phyloP scores from a whole-genome alignment of 2,797 vertebrate genomes.

The Hydrophis major region DNA sequence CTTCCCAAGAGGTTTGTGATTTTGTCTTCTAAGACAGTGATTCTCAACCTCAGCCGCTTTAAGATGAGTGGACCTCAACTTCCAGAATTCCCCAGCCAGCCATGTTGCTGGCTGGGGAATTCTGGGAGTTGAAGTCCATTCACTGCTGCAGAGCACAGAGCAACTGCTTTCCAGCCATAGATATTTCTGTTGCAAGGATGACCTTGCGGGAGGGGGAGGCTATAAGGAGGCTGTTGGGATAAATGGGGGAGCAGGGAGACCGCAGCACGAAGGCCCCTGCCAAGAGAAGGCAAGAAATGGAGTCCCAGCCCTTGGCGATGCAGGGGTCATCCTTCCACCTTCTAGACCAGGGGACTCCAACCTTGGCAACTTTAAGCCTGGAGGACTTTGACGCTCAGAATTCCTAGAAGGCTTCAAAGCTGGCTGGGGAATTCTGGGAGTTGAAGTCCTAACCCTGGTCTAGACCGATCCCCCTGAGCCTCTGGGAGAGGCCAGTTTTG shows the following conservation, averaged over 20 bases:
- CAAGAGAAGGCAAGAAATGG: not conserved
- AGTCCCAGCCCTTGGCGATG: not conserved
- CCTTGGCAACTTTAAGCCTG: no score
- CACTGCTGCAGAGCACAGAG: not conserved
- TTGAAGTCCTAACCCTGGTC: no score
- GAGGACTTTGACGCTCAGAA: no score
- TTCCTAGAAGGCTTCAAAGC: no score
- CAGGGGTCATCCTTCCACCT: not conserved
- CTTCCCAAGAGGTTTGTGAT: not conserved
- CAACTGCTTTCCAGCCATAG: not conserved
- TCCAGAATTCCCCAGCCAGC: not conserved
- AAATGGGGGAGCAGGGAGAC: not conserved
- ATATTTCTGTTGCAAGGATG: not conserved
- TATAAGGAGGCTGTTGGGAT: not conserved
- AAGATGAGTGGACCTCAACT: not conserved
- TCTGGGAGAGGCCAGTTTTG: not conserved
- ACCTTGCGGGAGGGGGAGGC: not conserved
- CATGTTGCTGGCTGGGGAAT: not conserved
- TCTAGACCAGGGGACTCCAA: not conserved
- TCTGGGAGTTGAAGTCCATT: not conserved
- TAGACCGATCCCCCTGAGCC: not conserved
- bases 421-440: no score
- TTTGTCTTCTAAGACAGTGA: not conserved
- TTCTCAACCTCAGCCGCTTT: not conserved
- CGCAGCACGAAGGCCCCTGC: not conserved